Evolutionary conservation across 1,140 invertebrate species (phyloP), one percentile per base, ranked within the genome.

Genomic region (Leptinotarsa undecemlineata): DNA sequence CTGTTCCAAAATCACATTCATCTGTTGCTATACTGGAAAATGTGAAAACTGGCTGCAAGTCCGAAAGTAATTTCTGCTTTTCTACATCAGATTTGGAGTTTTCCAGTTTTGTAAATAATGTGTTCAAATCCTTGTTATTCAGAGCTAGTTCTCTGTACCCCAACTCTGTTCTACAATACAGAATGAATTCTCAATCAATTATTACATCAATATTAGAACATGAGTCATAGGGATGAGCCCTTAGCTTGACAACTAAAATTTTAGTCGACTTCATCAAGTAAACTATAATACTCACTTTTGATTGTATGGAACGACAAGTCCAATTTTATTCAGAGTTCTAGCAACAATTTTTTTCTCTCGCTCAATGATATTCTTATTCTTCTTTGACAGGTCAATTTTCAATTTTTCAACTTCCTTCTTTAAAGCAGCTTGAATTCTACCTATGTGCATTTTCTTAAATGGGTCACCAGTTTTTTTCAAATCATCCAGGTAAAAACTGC

Each of bases 1-100:
- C 93, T 68, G 94, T 96, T 1, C 96, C 96, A 87, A 96, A 97
- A 85, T 98, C 96, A 84, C 94, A 96, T 85, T 98, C 96, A 84
- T 98, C 96, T 76, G 93, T 92, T 2, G 96, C 95, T 85, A 96
- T 96, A 81, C 91, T 94, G 8, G 94, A 91, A 79, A 90, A 90
- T 51, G 92, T 94, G 33, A 96, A 89, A 11, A 96, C 85, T 78
- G 93, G 91, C 78, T 96, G 92, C 4, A 98, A 82, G 11, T 91
- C 88, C 73, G 87, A 90, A 75, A 91, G 87, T 76, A 87, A 85
- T 78, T 81, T 87, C 74, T 87, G 87, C 80, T 90, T 90, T 74
- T 87, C 82, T 67, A 92, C 90, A 68, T 91, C 87, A 13, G 84
- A 85, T 79, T 87, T 86, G 48, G 90, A 88, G 23, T 91, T 88